These are phyloP conservation scores for Drosophila multiciliata DNA, from an alignment of 2,888 invertebrate genomes.

Conservation along the genomic window DNA sequence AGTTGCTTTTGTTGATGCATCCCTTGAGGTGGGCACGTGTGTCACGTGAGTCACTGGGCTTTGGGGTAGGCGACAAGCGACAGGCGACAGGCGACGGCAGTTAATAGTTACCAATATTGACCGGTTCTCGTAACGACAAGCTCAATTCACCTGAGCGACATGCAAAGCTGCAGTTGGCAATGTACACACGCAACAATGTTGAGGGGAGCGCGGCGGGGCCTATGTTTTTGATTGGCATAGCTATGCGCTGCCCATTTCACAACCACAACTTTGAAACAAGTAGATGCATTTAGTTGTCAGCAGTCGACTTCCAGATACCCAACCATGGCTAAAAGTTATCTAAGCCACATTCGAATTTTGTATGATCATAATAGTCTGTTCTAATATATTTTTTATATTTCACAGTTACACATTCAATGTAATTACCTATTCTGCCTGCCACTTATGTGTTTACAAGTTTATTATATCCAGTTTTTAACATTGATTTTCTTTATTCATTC, in stretches of 20 bases:
- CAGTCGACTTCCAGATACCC: conserved; percentile 5
- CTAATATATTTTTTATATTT: not conserved
- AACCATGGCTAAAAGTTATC: not conserved
- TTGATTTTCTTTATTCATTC: not conserved
- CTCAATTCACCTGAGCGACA: conserved; percentile 41
- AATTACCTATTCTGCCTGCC: not conserved
- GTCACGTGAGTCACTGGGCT: conserved; percentile 36
- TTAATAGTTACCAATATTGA: conserved; percentile 36
- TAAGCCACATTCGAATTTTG: not conserved
- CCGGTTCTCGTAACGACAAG: conserved; percentile 7
- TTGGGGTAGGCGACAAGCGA: conserved; percentile 4
- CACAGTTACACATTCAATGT: not conserved
- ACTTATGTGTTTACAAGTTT: not conserved
- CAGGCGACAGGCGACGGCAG: not conserved
- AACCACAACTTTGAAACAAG: conserved; percentile 6
- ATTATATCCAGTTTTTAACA: not conserved
- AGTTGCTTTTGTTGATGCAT: conserved; percentile 20
- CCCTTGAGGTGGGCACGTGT: conserved; percentile 41
- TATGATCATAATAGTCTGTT: not conserved
- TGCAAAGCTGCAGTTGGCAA: conserved; percentile 48
- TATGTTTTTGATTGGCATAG: conserved; percentile 36
- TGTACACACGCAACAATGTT: conserved; percentile 15
- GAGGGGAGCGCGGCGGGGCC: not conserved
- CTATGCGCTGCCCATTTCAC: conserved; percentile 28
- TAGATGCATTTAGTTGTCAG: not conserved